Evolutionary conservation across 2,797 vertebrate genomes (phyloP).

Genomic region (Phrynocephalus forsythii): DNA sequence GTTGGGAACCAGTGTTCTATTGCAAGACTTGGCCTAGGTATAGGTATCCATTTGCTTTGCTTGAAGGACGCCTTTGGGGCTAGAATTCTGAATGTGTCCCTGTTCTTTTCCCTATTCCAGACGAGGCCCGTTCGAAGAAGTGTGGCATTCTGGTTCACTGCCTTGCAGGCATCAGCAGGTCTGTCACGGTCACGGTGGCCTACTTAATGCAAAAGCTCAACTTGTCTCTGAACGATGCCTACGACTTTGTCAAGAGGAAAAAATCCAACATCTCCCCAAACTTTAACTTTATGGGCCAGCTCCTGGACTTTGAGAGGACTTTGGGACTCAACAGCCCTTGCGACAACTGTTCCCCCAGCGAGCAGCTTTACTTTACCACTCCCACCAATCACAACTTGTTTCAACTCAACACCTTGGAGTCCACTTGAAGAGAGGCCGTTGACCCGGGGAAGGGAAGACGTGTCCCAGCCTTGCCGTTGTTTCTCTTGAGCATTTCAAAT

Average conservation of each 20-base stretch:
- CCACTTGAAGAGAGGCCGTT: constrained; percentile 86
- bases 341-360: constrained; percentile 88
- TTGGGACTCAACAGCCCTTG: constrained; percentile 96
- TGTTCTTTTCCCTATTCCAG: constrained; percentile 75
- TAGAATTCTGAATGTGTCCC: constrained; percentile 50
- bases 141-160: constrained; percentile 98
- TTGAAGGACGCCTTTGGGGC: constrained; percentile 50
- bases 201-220: constrained; percentile 99
- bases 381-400: constrained; percentile 97
- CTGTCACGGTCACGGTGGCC: constrained; percentile 95
- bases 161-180: constrained; percentile 96
- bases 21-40: neutral
- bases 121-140: constrained; percentile 96
- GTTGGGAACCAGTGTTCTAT: constrained; percentile 16
- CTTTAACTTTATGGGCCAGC: constrained; percentile 99
- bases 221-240: constrained; percentile 96
- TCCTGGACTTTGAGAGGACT: constrained; percentile 97
- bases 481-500: constrained; percentile 81
- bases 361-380: constrained; percentile 96
- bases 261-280: constrained; percentile 99
- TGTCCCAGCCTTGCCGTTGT: constrained; percentile 61
- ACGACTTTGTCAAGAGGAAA: constrained; percentile 98
- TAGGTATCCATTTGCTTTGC: constrained; percentile 46
- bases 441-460: constrained; percentile 18
- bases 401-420: constrained; percentile 94